These are phyloP conservation scores for Nebria salina DNA, from an alignment of 2,888 invertebrate species.

Conservation along the genomic window DNA sequence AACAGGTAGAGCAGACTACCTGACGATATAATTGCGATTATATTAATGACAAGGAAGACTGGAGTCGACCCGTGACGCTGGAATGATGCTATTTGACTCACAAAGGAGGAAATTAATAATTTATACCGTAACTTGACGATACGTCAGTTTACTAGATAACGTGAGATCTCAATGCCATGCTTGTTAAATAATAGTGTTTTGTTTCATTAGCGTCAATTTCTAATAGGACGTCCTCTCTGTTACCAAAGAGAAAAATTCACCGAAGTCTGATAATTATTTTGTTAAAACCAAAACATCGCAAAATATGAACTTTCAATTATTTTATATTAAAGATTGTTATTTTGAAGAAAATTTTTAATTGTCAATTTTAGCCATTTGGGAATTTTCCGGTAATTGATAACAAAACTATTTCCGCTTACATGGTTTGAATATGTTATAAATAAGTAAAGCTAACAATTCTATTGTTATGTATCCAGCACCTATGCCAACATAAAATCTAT, in stretches of 20 bases:
- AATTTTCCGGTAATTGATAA: no score
- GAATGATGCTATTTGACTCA: neutral
- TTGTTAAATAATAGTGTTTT: neutral
- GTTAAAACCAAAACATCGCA: no score
- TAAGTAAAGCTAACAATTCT: neutral
- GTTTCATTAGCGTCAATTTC: neutral
- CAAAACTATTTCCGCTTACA: no score
- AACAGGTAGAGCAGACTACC: constrained; percentile 14
- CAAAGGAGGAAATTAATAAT: constrained; percentile 14
- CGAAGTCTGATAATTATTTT: no score
- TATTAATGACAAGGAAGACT: constrained; percentile 35
- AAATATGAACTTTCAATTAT: no score
- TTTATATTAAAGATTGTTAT: no score
- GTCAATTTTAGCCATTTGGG: no score
- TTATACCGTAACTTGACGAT: constrained; percentile 28
- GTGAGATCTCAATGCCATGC: constrained; percentile 1
- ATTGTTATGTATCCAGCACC: neutral
- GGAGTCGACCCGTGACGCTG: neutral
- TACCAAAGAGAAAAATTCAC: neutral
- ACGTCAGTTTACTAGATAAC: constrained; percentile 9
- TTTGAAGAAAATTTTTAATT: no score
- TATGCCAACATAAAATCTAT: neutral
- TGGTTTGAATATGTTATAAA: no score
- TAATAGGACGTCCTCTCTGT: neutral
- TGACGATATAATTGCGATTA: constrained; percentile 35